Evolutionary conservation across 30 jellyfish, hydroid and myxozoan genomes (phyloP), one percentile per base, ranked within the genome.

Genomic region (Cassiopea andromeda): DNA sequence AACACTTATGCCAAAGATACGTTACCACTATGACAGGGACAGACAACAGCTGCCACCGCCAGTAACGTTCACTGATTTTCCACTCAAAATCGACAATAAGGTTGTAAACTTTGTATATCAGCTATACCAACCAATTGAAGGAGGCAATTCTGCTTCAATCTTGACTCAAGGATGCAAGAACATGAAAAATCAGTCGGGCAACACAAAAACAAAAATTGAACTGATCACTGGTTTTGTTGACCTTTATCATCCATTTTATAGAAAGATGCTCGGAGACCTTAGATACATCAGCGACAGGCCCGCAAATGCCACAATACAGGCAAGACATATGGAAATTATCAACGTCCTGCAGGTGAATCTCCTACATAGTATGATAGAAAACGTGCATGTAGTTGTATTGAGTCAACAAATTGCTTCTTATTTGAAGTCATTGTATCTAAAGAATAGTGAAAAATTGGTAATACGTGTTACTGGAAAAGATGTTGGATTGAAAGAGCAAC

Each of bases 271-370:
- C 45, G 89, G 89, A 18, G 50, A 17, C 14, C 84, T 71, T 13
- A 44, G 14, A 1, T 2, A 43, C 12, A 69, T 14, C 57, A 58
- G 27, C 44, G 60, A 83, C 15, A 58, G 50, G 58, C 73, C 73
- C 27, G 70, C 8, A 2, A 54, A 54, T 14, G 43, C 15, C 8
- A 17, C 43, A 17, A 4, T 83, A 18, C 50, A 83, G 13, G 83
- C 75, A 18, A 83, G 91, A 19, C 91, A 17, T 10, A 83, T 68
- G 91, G 91, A 83, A 46, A 18, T 83, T 16, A 60, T 68, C 19
- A 75, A 68, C 48, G 84, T 71, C 8, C 58, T 83, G 74, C 83
- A 83, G 60, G 19, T 14, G 38, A 83, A 83, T 48, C 67, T 83
- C 2, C 18, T 58, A 19, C 44, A 83, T 61, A 7, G 50, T 45